phyloP scores from a whole-genome alignment of 1,140 invertebrate species.

The Helicoverpa armigera region DNA sequence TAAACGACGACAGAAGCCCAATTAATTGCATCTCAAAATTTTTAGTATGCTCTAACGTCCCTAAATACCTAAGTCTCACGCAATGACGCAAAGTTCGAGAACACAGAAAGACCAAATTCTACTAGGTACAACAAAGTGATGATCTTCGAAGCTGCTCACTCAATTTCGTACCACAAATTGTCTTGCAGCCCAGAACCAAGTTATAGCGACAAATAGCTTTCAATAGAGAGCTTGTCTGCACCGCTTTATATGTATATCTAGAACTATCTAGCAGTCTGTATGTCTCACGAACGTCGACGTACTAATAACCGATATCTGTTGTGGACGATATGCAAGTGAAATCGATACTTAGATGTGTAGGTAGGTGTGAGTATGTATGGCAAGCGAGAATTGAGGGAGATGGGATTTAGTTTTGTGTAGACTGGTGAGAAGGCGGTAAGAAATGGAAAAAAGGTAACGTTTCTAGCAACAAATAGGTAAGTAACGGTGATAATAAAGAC shows the following conservation, averaged over 20 bases:
- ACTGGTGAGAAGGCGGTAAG: too few relatives aligned
- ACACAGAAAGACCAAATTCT: too few relatives aligned
- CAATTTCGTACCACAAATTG: conserved; percentile 16
- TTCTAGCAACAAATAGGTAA: too few relatives aligned
- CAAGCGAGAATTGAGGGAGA: background rate
- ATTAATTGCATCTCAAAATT: too few relatives aligned
- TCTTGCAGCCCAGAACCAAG: background rate
- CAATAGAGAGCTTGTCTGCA: background rate
- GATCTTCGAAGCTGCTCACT: background rate
- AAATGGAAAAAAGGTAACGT: too few relatives aligned
- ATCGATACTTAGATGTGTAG: background rate
- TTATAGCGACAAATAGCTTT: conserved; percentile 4
- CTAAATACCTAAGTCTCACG: too few relatives aligned
- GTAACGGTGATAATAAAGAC: too few relatives aligned
- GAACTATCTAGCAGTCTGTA: background rate
- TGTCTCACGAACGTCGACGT: background rate
- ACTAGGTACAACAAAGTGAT: too few relatives aligned
- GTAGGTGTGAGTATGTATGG: background rate
- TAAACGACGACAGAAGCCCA: too few relatives aligned
- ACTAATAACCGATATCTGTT: conserved; percentile 31
- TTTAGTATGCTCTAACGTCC: too few relatives aligned
- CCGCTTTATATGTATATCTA: background rate
- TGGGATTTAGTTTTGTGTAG: background rate
- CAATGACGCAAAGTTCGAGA: too few relatives aligned
- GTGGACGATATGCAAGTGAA: background rate